Percentiles rank a stretch among this genome's conserved stretches.
Conservation (phyloP, 2,888 invertebrate species). For the Ochropleura leucogaster region DNA sequence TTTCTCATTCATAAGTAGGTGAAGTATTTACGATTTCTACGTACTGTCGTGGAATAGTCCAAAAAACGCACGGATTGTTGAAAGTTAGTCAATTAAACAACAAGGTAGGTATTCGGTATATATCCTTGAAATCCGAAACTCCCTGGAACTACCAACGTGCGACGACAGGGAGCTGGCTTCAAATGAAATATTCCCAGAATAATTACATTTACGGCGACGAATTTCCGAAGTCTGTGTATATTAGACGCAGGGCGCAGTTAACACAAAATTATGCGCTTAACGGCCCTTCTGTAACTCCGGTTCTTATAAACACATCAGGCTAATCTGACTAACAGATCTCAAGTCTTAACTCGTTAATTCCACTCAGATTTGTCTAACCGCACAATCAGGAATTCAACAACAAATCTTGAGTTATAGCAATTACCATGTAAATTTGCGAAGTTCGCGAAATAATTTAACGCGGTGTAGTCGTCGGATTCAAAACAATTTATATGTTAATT, state of each 20-base stretch:
- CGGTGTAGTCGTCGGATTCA: constrained; percentile 88
- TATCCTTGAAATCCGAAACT: constrained; percentile 19
- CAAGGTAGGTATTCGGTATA: background rate
- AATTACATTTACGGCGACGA: constrained; percentile 60
- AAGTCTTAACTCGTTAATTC: constrained; percentile 80
- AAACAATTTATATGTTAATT: constrained; percentile 90
- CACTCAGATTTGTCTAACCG: constrained; percentile 83
- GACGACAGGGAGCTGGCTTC: constrained; percentile 27
- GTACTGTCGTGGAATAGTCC: background rate
- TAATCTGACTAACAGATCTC: constrained; percentile 79
- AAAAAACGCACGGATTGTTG: background rate
- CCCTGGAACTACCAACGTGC: constrained; percentile 9
- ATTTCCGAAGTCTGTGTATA: constrained; percentile 61
- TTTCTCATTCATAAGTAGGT: background rate
- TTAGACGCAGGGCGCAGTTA: constrained; percentile 65
- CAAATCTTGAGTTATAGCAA: constrained; percentile 90
- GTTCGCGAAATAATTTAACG: constrained; percentile 90
- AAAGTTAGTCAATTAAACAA: constrained; percentile 19
- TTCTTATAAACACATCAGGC: constrained; percentile 71
- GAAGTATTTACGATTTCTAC: background rate
- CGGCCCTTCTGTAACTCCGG: constrained; percentile 55
- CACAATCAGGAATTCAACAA: constrained; percentile 88
- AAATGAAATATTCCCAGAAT: constrained; percentile 62
- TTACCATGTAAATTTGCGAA: constrained; percentile 90
- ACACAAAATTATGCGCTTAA: constrained; percentile 64